A percentile compares a stretch with the other conserved stretches of the same genome.
phyloP scores from a whole-genome alignment of 2,797 vertebrate species.

The Pachyuromys duprasi region DNA sequence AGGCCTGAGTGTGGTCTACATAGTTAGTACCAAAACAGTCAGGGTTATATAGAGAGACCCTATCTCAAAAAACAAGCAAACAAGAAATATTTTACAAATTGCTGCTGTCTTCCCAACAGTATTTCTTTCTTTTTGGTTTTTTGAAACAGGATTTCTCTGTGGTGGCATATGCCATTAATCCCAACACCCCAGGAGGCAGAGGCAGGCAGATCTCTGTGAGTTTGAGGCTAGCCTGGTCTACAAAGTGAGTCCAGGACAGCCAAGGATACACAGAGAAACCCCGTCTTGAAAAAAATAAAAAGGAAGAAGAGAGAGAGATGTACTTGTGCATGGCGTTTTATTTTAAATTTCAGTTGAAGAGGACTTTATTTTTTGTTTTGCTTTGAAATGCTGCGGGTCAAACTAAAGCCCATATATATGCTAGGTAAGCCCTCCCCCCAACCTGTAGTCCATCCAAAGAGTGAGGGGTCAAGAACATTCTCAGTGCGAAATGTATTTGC shows the following conservation, averaged over 20 bases:
- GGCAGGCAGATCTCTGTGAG: no score
- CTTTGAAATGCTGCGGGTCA: neutral
- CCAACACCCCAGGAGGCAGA: no score
- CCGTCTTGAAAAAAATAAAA: no score
- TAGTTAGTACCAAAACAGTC: neutral
- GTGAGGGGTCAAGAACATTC: conserved; percentile 19
- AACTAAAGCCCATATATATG: neutral
- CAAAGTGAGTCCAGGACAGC: no score
- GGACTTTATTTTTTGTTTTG: neutral
- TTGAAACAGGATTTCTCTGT: no score
- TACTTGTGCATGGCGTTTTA: no score
- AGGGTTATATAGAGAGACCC: neutral
- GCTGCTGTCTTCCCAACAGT: neutral
- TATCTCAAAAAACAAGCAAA: neutral
- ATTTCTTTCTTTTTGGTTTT: neutral
- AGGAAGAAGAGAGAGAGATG: no score
- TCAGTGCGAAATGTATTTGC: neutral
- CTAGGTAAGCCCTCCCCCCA: neutral
- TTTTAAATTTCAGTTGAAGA: neutral
- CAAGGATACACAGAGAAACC: no score
- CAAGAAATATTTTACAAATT: neutral
- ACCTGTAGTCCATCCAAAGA: neutral
- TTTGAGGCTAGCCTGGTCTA: no score
- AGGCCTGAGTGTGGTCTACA: neutral
- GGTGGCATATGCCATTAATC: no score